Evolutionary conservation across 2,113 vertebrate genomes (phyloP), one percentile per base, ranked within the genome.

Genomic region (Orthochromis indermauri): DNA sequence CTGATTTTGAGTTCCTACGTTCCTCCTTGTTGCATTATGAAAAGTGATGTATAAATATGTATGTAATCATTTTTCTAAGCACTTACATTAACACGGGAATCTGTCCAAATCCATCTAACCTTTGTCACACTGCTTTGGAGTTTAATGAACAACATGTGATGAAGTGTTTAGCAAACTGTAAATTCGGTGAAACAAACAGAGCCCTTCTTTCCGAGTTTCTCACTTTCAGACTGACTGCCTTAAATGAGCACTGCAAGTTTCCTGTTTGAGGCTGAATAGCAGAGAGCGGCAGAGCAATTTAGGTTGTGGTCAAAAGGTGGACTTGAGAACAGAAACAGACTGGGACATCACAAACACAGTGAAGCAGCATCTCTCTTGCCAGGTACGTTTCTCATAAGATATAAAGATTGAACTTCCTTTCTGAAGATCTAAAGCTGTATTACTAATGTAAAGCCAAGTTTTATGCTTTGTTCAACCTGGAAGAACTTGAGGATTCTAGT

Each of bases 221-320:
- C 16, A 19, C 2, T 17, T 84, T 87, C 81, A 51, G 49, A n/a
- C 33, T 51, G 31, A 84, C 61, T 61, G 76, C 49, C 68, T 84
- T 84, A 79, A 47, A 84, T 54, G 6, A 88, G 1, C 17, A 87
- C 31, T 87, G 8, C 53, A 83, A 53, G 82, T 90, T 89, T 91
- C 87, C 87, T 91, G 45, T 84, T 33, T 86, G 79, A 86, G 54
- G 40, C 53, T 71, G 42, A 84, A 83, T 28, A 81, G 21, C 81
- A 35, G 21, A 51, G 53, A 8, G 49, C 5, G 19, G 54, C 10
- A 9, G 16, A n/a, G 10, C 59, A 57, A 47, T 42, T 89, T 35
- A 45, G 6, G 16, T 12, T n/a, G 55, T 88, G 83, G 31, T 88
- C 4, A 63, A 83, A 83, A 66, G 16, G 49, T 78, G 14, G 80